Conservation (phyloP, 2,888 invertebrate genomes). For the Serrognathus titanus region DNA sequence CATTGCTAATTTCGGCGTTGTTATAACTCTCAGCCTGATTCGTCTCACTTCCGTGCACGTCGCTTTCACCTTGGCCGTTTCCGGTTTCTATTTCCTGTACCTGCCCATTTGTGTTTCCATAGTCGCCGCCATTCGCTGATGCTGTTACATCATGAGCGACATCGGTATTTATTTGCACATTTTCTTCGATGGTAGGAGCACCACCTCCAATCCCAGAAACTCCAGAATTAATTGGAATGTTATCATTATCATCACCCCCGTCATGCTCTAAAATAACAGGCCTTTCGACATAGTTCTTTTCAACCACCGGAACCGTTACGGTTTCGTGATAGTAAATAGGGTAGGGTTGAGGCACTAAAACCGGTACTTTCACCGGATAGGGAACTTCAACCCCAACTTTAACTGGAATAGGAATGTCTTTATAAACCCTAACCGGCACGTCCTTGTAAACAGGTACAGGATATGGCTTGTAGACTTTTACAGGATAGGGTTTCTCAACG, state of each 20-base stretch:
- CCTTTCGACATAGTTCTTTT: slow-evolving; percentile 53
- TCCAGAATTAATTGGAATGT: no score
- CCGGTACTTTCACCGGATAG: slow-evolving; percentile 41
- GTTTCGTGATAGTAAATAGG: slow-evolving; percentile 51
- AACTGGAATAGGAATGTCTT: slow-evolving; percentile 34
- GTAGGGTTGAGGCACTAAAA: slow-evolving; percentile 41
- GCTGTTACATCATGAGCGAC: neutral
- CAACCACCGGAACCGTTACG: slow-evolving; percentile 52
- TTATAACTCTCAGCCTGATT: no score
- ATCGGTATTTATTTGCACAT: neutral
- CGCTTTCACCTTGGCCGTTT: neutral
- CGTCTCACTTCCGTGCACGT: no score
- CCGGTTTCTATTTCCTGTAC: neutral
- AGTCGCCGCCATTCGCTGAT: neutral
- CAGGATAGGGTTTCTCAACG: slow-evolving; percentile 52
- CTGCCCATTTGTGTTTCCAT: neutral
- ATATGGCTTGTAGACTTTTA: slow-evolving; percentile 54
- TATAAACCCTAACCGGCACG: slow-evolving; percentile 44
- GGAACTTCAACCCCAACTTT: slow-evolving; percentile 48
- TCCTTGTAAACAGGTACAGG: slow-evolving; percentile 56
- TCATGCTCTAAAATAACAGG: slow-evolving; percentile 10
- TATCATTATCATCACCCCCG: neutral
- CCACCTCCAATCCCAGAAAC: neutral
- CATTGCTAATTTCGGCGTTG: no score
- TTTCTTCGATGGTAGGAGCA: slow-evolving; percentile 1